Percentiles rank a stretch among this genome's conserved stretches.
Conservation (phyloP, 1,140 invertebrate genomes). For the Conus betulinus region DNA sequence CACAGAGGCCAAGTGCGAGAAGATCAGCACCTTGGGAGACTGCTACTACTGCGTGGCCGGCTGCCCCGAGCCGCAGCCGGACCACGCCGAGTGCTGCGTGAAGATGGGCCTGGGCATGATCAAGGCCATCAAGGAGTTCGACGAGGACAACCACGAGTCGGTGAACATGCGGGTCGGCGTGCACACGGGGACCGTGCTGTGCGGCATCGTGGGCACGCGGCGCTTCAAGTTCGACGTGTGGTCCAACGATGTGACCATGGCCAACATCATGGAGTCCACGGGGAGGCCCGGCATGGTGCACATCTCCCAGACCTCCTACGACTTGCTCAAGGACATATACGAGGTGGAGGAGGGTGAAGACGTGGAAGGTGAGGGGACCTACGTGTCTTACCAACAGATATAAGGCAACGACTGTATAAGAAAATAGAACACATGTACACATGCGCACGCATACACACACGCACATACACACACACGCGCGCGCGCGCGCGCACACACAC, state of each 20-base stretch:
- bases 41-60: slow-evolving; percentile 97
- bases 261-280: slow-evolving; percentile 96
- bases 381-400: too few relatives aligned
- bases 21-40: slow-evolving; percentile 85
- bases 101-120: slow-evolving; percentile 98
- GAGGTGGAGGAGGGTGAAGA: slow-evolving; percentile 89
- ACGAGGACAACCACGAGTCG: slow-evolving; percentile 74
- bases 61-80: slow-evolving; percentile 89
- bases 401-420: too few relatives aligned
- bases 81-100: slow-evolving; percentile 95
- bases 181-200: slow-evolving; percentile 94
- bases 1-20: slow-evolving; percentile 79
- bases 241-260: slow-evolving; percentile 97
- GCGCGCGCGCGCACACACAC: too few relatives aligned
- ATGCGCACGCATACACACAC: too few relatives aligned
- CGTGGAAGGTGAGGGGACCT: slow-evolving; percentile 84
- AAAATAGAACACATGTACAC: too few relatives aligned
- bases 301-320: slow-evolving; percentile 90
- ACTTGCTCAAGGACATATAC: slow-evolving; percentile 88
- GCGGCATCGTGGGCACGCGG: slow-evolving; percentile 92
- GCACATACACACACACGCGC: too few relatives aligned
- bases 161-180: slow-evolving; percentile 94
- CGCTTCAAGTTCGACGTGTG: slow-evolving; percentile 99
- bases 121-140: slow-evolving; percentile 87
- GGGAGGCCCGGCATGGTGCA: slow-evolving; percentile 92